Evolutionary conservation across 2,113 vertebrate genomes (phyloP).

Genomic region (Ahaetulla prasina): DNA sequence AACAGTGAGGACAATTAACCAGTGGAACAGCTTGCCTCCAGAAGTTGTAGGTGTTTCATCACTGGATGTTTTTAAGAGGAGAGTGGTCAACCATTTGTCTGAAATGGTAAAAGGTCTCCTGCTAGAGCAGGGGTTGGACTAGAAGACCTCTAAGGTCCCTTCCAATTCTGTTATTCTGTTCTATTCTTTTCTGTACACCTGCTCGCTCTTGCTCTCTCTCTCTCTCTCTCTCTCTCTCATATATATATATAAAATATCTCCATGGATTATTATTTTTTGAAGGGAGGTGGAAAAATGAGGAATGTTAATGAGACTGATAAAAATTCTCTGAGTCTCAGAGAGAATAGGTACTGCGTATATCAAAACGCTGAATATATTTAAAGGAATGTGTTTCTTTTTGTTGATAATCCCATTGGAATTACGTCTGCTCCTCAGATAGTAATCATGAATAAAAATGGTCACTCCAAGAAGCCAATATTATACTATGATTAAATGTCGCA

Average conservation of each 20-base stretch:
- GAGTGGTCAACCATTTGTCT: too few species aligned
- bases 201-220: neutral
- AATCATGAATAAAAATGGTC: neutral
- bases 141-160: too few species aligned
- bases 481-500: neutral
- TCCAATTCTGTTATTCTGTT: neutral
- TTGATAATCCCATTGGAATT: neutral
- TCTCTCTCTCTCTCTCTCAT: too few species aligned
- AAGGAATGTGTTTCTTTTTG: neutral
- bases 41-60: too few species aligned
- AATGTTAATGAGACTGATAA: neutral
- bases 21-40: too few species aligned
- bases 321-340: neutral
- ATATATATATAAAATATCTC: too few species aligned
- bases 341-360: neutral
- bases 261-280: neutral
- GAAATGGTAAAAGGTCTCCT: too few species aligned
- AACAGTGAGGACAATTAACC: too few species aligned
- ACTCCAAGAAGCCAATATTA: neutral
- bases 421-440: neutral
- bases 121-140: too few species aligned
- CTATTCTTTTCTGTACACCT: neutral
- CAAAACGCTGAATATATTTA: neutral
- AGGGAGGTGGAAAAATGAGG: neutral
- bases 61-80: too few species aligned